A percentile compares a stretch with the other conserved stretches of the same genome.
Conservation (phyloP, 37 sponge, comb jelly and placozoan genomes). For the Lycopodina hypogea region DNA sequence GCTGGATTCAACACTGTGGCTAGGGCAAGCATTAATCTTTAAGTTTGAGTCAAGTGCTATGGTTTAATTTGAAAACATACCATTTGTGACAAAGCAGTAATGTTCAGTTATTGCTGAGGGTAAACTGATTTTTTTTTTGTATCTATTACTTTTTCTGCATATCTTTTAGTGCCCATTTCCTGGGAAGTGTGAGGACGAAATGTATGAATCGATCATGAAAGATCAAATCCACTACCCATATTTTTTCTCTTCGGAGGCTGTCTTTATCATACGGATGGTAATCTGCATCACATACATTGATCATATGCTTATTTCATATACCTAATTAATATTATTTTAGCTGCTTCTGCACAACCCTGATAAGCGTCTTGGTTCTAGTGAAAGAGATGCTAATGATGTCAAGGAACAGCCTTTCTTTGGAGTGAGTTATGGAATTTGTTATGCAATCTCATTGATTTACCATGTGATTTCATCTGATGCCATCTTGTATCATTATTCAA, state of each 20-base stretch:
- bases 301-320: background rate
- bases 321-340: slow-evolving; percentile 19
- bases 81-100: too few relatives aligned
- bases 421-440: slow-evolving; percentile 44
- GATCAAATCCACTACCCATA: slow-evolving; percentile 96
- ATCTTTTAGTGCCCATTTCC: slow-evolving; percentile 86
- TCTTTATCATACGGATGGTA: slow-evolving; percentile 95
- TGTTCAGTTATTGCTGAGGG: background rate
- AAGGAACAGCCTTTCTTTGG: slow-evolving; percentile 96
- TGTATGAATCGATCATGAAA: slow-evolving; percentile 98
- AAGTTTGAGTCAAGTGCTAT: too few relatives aligned
- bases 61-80: too few relatives aligned
- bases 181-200: slow-evolving; percentile 98
- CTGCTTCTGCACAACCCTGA: slow-evolving; percentile 88
- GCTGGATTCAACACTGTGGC: too few relatives aligned
- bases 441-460: background rate
- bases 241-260: slow-evolving; percentile 90
- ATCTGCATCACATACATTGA: slow-evolving; percentile 1
- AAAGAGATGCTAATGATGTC: slow-evolving; percentile 94
- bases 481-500: too few relatives aligned
- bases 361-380: slow-evolving; percentile 90
- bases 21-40: too few relatives aligned
- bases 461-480: background rate
- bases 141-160: background rate
- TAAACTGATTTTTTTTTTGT: background rate